Evolutionary conservation across 2,888 invertebrate species (phyloP).

Genomic region (Rotaria sp.): DNA sequence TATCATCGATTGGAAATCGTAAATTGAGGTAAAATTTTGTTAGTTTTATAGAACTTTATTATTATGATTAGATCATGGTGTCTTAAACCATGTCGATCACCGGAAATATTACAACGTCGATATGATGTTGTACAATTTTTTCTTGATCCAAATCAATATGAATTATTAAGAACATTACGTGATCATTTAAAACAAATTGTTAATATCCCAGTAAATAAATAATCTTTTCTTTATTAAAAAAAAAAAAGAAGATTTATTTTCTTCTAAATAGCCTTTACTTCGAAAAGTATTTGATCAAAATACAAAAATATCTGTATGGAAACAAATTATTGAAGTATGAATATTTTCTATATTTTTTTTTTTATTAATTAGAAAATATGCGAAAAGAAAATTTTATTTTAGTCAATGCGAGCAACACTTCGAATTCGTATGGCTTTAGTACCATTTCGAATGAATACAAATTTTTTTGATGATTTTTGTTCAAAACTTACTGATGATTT

Average conservation of each 20-base stretch:
- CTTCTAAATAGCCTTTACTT: not conserved
- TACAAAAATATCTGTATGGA: not conserved
- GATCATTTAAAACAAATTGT: not conserved
- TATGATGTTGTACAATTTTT: conserved; percentile 20
- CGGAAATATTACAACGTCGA: not conserved
- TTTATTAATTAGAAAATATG: too few species aligned
- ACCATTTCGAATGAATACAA: not conserved
- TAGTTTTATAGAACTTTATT: not conserved
- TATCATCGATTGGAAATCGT: conserved; percentile 9
- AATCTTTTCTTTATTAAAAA: not conserved
- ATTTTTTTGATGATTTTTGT: not conserved
- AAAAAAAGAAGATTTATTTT: not conserved
- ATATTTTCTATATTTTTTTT: not conserved
- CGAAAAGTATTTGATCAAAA: conserved; percentile 17
- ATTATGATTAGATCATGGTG: conserved; percentile 8
- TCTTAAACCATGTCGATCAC: conserved; percentile 4
- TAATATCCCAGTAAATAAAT: conserved; percentile 1
- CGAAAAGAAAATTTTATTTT: not conserved
- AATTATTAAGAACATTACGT: not conserved
- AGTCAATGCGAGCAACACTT: not conserved
- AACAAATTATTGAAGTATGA: conserved; percentile 1
- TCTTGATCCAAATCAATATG: conserved; percentile 1
- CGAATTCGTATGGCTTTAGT: conserved; percentile 9
- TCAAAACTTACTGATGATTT: not conserved
- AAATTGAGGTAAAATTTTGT: not conserved